phyloP scores from a whole-genome alignment of 2,113 vertebrate species.

The Xiphophorus maculatus region DNA sequence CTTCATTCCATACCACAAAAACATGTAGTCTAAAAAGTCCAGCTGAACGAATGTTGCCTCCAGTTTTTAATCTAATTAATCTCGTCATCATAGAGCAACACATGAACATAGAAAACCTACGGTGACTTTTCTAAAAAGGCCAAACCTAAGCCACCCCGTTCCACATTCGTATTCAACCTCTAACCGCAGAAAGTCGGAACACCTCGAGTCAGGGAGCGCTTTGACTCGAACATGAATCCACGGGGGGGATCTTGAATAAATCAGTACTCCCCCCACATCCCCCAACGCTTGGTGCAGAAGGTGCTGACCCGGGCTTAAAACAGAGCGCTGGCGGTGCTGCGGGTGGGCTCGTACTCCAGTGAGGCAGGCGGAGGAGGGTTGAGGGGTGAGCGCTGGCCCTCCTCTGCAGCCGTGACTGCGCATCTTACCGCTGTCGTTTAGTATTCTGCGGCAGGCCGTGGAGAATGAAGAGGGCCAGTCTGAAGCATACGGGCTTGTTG shows the following conservation, averaged over 20 bases:
- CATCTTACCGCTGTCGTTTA: conserved; percentile 80
- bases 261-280: conserved; percentile 11
- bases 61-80: not conserved
- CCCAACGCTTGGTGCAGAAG: conserved; percentile 35
- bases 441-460: conserved; percentile 84
- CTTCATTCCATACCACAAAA: not conserved
- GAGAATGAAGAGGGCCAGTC: conserved; percentile 84
- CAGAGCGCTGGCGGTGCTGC: conserved; percentile 22
- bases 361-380: conserved; percentile 38
- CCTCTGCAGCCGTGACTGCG: conserved; percentile 79
- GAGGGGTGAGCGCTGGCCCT: conserved; percentile 44
- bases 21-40: not conserved
- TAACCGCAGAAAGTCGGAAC: conserved; percentile 23
- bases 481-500: conserved; percentile 72
- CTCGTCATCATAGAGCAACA: not conserved
- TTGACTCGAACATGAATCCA: conserved; percentile 17
- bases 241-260: conserved; percentile 18
- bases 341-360: conserved; percentile 52
- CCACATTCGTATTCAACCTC: not conserved
- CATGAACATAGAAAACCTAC: not conserved
- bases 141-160: not conserved
- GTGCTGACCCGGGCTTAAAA: conserved; percentile 59
- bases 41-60: not conserved
- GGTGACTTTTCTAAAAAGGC: not conserved
- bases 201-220: not conserved